A percentile compares a stretch with the other conserved stretches of the same genome.
phyloP scores from a whole-genome alignment of 2,797 vertebrate genomes.

The Danio albolineatus region DNA sequence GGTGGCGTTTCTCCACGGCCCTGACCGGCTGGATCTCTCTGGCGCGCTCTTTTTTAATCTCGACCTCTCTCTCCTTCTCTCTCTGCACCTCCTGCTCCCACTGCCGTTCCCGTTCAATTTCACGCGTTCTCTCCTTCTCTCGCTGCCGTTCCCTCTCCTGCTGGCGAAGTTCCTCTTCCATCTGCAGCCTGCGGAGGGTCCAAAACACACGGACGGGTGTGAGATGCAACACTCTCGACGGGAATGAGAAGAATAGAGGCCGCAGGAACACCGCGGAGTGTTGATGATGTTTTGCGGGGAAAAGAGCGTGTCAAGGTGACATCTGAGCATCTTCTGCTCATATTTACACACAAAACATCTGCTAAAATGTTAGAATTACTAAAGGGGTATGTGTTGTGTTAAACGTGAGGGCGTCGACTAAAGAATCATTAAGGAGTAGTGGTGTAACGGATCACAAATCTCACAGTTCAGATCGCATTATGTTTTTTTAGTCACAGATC shows the following conservation, averaged over 20 bases:
- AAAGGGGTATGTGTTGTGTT: not conserved
- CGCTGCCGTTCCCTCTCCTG: constrained; percentile 72
- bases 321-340: not conserved
- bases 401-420: not conserved
- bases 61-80: constrained; percentile 84
- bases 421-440: not conserved
- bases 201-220: constrained; percentile 53
- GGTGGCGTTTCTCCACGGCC: constrained; percentile 90
- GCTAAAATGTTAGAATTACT: not conserved
- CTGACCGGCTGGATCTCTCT: constrained; percentile 91
- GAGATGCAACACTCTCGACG: constrained; percentile 66
- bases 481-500: no score
- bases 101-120: constrained; percentile 77
- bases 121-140: constrained; percentile 73
- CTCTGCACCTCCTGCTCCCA: constrained; percentile 79
- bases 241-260: constrained; percentile 61
- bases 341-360: not conserved
- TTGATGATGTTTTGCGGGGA: constrained; percentile 60
- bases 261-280: constrained; percentile 58
- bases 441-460: no score
- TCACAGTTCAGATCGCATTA: no score
- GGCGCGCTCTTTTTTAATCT: constrained; percentile 77
- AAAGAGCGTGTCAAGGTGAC: constrained; percentile 36
- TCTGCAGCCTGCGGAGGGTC: constrained; percentile 84
- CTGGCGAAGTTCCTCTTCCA: constrained; percentile 91